Evolutionary conservation across 2,797 vertebrate species (phyloP).

Genomic region (Rhinichthys osculus): DNA sequence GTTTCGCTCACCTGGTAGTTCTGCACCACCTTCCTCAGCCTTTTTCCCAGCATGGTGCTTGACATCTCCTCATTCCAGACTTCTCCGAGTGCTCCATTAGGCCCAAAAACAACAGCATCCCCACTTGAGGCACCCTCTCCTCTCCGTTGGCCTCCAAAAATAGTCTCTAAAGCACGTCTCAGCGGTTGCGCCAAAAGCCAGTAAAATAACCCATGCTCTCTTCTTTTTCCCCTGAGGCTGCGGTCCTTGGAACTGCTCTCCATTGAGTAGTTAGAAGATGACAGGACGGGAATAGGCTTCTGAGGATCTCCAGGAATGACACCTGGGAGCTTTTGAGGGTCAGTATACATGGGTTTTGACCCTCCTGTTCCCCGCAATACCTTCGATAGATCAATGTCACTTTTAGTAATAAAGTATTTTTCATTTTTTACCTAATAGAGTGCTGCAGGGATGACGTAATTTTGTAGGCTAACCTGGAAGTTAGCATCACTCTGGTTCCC

Average conservation of each 20-base stretch:
- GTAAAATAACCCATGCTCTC: conserved; percentile 69
- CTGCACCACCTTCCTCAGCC: conserved; percentile 80
- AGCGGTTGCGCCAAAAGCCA: conserved; percentile 74
- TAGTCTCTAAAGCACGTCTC: conserved; percentile 70
- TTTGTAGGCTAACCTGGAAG: not conserved
- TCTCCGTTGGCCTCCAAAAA: conserved; percentile 68
- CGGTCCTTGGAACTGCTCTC: conserved; percentile 42
- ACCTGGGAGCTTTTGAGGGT: conserved; percentile 80
- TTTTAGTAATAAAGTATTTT: not conserved
- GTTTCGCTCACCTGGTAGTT: conserved; percentile 80
- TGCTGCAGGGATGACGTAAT: conserved; percentile 1
- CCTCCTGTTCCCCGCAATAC: conserved; percentile 71
- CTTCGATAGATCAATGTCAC: conserved; percentile 57
- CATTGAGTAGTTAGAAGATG: conserved; percentile 70
- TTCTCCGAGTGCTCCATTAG: conserved; percentile 69
- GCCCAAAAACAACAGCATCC: conserved; percentile 72
- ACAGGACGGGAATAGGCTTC: conserved; percentile 80
- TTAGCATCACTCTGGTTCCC: not conserved
- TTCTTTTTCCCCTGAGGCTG: conserved; percentile 59
- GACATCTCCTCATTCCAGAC: conserved; percentile 84
- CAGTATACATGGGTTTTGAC: conserved; percentile 73
- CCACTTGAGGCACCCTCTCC: conserved; percentile 61
- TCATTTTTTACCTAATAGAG: not conserved
- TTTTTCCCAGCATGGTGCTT: conserved; percentile 76
- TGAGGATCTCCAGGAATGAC: conserved; percentile 77